Base-by-base conservation (phyloP, 2,797 vertebrate species). In the Sylvia borin region DNA sequence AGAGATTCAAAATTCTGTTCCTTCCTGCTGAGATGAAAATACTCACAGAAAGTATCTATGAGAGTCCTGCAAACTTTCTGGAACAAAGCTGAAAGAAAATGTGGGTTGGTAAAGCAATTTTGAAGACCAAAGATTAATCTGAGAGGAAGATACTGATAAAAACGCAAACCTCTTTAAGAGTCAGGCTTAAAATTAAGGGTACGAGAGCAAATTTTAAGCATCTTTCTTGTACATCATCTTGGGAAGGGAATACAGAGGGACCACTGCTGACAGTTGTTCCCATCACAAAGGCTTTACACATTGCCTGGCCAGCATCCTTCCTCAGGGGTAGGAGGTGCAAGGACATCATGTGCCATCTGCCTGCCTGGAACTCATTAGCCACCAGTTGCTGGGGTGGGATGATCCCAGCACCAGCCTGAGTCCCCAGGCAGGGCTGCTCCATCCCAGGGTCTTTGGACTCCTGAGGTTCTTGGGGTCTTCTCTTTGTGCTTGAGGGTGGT, bases 391-490 rank as follows among this genome's bases (percentile, higher is more conserved):
- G 58, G 16, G 18, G 5, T 68, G 32, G 2, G 1, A 22, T 19
- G 19, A 21, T 34, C 15, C 42, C 58, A 64, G 32, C 48, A 34
- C 16, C 54, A 75, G 25, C 10, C 36, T 19, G 48, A 85, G n/a
- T 3, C 27, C 40, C 29, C 7, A 5, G n/a, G 48, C 55, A 76
- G 20, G 13, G 34, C 8, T 89, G 9, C 34, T 83, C 67, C 47
- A 54, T 9, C 22, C 24, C 13, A 72, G 17, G 4, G 4, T 8
- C 22, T 51, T n/a, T 66, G 67, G 8, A 65, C 16, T 36, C 19
- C 2, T 53, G 66, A 62, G 54, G 26, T 9, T 82, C 0, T 0
- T 34, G 38, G 10, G 17, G 5, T 7, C 34, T 66, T 9, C 3
- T 65, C 2, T 31, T 42, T 20, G 29, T 34, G 24, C 8, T 14